Evolutionary conservation across 2,113 vertebrate genomes (phyloP).

Genomic region (Lampris megalopsis): DNA sequence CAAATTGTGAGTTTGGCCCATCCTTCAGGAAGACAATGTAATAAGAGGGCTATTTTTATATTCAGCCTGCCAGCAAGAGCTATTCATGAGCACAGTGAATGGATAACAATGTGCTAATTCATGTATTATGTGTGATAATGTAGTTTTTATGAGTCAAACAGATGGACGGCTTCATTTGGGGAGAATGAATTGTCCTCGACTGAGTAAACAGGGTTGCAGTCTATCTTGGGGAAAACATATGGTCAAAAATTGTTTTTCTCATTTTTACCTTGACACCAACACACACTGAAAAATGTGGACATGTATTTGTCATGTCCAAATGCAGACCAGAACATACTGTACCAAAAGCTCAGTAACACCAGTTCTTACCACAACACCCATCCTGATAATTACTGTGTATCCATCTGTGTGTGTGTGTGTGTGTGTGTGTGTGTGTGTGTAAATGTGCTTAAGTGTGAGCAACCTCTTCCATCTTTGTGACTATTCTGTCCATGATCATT

Average conservation of each 20-base stretch:
- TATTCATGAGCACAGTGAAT: conserved; percentile 51
- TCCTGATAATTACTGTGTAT: background rate
- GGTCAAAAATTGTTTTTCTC: background rate
- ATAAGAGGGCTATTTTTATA: conserved; percentile 55
- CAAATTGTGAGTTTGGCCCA: conserved; percentile 41
- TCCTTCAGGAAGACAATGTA: conserved; percentile 42
- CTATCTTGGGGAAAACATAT: conserved; percentile 6
- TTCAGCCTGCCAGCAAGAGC: conserved; percentile 39
- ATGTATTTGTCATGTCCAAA: too few species aligned
- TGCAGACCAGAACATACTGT: background rate
- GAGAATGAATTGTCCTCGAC: conserved; percentile 14
- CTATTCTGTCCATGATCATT: conserved; percentile 20
- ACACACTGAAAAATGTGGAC: too few species aligned
- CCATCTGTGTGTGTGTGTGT: background rate
- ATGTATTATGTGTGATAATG: conserved; percentile 50
- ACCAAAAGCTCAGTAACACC: conserved; percentile 35
- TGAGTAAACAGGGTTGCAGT: conserved; percentile 31
- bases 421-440: background rate
- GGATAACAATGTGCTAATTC: conserved; percentile 48
- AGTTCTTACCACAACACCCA: conserved; percentile 5
- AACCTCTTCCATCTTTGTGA: conserved; percentile 4
- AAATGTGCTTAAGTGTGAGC: background rate
- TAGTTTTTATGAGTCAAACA: conserved; percentile 52
- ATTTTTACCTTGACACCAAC: too few species aligned
- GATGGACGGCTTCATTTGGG: conserved; percentile 36